Percentiles rank a stretch among this genome's conserved stretches.
Conservation (phyloP, 2,888 invertebrate species). For the Notodonta ziczac region DNA sequence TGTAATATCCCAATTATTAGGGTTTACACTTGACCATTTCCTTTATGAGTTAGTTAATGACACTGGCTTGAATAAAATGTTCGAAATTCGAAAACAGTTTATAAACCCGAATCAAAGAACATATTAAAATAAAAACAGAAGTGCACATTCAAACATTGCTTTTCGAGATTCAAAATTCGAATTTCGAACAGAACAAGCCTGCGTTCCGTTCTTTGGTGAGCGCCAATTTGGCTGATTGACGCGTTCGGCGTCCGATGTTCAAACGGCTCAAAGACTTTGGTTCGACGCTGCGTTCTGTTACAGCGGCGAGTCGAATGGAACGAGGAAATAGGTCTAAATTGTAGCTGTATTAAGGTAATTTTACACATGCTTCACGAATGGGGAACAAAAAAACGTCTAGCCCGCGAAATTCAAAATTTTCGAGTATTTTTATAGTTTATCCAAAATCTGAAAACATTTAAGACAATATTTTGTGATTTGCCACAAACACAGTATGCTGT, state of each 20-base stretch:
- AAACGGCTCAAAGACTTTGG: conserved; percentile 76
- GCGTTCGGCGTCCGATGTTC: conserved; percentile 67
- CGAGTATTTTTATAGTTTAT: too few species aligned
- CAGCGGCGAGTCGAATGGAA: conserved; percentile 53
- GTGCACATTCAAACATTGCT: conserved; percentile 23
- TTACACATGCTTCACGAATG: background rate
- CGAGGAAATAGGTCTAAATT: conserved; percentile 37
- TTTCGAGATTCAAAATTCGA: conserved; percentile 65
- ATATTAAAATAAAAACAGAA: background rate
- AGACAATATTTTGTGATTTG: too few species aligned
- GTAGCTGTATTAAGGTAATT: background rate
- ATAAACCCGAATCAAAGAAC: background rate
- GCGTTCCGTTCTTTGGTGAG: conserved; percentile 69
- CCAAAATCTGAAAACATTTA: too few species aligned
- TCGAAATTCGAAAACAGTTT: conserved; percentile 11
- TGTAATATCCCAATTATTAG: too few species aligned
- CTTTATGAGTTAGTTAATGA: background rate
- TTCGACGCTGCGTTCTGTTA: conserved; percentile 44
- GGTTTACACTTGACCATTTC: background rate
- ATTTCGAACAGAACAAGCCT: conserved; percentile 53
- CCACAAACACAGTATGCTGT: too few species aligned
- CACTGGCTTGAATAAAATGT: conserved; percentile 3
- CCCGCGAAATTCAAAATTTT: too few species aligned
- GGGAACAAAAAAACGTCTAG: too few species aligned
- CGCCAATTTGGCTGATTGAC: conserved; percentile 82